phyloP scores from a whole-genome alignment of 2,113 vertebrate species.

The Platysteira castanea region DNA sequence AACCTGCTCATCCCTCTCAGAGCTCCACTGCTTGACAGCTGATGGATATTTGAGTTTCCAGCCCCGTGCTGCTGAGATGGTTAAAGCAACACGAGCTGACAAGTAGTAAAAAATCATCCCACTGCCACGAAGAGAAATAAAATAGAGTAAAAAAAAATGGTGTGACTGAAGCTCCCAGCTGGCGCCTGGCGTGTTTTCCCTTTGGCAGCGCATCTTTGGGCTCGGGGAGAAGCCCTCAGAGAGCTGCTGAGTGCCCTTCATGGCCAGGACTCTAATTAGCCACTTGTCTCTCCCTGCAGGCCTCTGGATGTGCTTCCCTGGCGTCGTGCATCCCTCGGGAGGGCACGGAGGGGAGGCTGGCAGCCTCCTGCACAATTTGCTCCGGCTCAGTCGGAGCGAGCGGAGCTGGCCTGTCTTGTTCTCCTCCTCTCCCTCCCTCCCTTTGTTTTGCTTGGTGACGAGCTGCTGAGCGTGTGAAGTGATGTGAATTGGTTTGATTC shows the following conservation, averaged over 20 bases:
- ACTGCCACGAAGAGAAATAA: background rate
- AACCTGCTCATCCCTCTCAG: background rate
- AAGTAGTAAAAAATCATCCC: background rate
- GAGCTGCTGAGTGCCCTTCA: conserved; percentile 18
- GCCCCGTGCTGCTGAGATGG: background rate
- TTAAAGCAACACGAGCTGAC: background rate
- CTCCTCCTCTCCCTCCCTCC: background rate
- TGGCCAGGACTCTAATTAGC: conserved; percentile 28
- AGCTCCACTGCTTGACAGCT: background rate
- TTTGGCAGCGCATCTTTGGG: background rate
- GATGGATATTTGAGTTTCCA: background rate
- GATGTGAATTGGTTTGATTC: background rate
- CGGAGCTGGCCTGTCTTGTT: accelerated
- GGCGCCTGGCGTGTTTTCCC: background rate
- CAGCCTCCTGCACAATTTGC: background rate
- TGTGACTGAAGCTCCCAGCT: background rate
- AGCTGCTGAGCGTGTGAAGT: background rate
- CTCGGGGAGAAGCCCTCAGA: background rate
- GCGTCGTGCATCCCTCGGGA: background rate
- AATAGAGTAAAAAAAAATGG: background rate
- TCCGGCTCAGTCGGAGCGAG: background rate
- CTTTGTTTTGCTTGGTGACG: background rate
- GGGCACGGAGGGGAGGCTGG: background rate
- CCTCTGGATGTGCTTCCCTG: conserved; percentile 31
- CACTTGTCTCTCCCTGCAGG: conserved; percentile 43